Conservation (phyloP, 2,888 invertebrate genomes). For the Thelaira solivaga region DNA sequence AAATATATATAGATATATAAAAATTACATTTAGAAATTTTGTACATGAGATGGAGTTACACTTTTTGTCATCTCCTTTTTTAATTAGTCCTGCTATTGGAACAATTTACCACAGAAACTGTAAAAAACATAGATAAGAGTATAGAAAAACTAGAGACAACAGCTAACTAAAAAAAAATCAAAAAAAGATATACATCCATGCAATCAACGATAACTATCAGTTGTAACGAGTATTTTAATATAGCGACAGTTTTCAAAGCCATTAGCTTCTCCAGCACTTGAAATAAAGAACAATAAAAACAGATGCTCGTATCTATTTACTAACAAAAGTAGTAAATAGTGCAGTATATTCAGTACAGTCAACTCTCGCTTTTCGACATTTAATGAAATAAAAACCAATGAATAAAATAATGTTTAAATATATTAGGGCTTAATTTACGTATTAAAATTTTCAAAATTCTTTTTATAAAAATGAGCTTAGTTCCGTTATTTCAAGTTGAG, state of each 20-base stretch:
- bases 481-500: too few species aligned
- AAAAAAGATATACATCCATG: slow-evolving; percentile 29
- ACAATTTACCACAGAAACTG: slow-evolving; percentile 72
- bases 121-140: slow-evolving; percentile 53
- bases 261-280: slow-evolving; percentile 34
- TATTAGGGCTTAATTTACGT: too few species aligned
- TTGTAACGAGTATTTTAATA: slow-evolving; percentile 57
- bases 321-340: too few species aligned
- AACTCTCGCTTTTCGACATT: too few species aligned
- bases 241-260: slow-evolving; percentile 52
- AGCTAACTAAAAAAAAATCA: slow-evolving; percentile 26
- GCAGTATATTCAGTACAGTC: too few species aligned
- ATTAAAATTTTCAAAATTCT: too few species aligned
- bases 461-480: too few species aligned
- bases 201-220: slow-evolving; percentile 52
- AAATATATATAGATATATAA: too few species aligned
- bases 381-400: too few species aligned
- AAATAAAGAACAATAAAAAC: not conserved
- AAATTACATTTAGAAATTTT: slow-evolving; percentile 43
- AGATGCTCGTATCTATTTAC: too few species aligned
- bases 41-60: slow-evolving; percentile 25
- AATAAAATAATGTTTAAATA: too few species aligned
- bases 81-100: slow-evolving; percentile 73
- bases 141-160: slow-evolving; percentile 20
- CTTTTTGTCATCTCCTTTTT: slow-evolving; percentile 66